Percentiles rank a stretch among this genome's conserved stretches.
Conservation (phyloP, 2,888 invertebrate genomes). For the Andrena bucephala region DNA sequence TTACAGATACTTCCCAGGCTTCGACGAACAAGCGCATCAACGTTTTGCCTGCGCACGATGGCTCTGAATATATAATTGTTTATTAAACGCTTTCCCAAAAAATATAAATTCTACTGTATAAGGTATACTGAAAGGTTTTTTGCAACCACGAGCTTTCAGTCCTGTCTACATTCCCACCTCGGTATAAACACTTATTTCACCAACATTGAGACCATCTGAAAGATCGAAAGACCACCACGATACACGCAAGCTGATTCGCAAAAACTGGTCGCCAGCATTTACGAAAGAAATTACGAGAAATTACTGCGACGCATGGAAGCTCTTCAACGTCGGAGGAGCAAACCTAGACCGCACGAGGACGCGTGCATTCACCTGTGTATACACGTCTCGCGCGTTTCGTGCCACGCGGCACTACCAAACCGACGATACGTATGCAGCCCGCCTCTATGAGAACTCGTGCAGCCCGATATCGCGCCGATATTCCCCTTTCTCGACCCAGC, state of each 20-base stretch:
- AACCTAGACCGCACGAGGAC: slow-evolving; percentile 12
- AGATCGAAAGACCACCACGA: background rate
- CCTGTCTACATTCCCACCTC: background rate
- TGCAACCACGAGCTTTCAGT: background rate
- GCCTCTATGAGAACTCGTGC: slow-evolving; percentile 76
- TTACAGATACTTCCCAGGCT: slow-evolving; percentile 26
- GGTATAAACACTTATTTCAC: background rate
- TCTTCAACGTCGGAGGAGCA: background rate
- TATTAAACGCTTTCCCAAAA: slow-evolving; percentile 31
- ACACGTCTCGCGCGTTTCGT: slow-evolving; percentile 61
- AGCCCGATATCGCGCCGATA: slow-evolving; percentile 75
- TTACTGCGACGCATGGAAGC: slow-evolving; percentile 15
- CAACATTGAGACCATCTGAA: background rate
- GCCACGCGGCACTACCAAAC: slow-evolving; percentile 79
- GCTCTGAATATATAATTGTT: slow-evolving; percentile 32
- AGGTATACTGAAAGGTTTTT: background rate
- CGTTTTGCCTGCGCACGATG: slow-evolving; percentile 3
- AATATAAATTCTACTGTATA: background rate
- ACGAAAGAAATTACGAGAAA: slow-evolving; percentile 40
- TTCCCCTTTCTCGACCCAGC: slow-evolving; percentile 54
- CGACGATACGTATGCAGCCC: slow-evolving; percentile 82
- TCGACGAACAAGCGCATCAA: slow-evolving; percentile 18
- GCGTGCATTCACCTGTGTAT: slow-evolving; percentile 25
- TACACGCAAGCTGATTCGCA: background rate
- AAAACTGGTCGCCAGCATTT: background rate